A percentile compares a stretch with the other conserved stretches of the same genome.
Evolutionary conservation across 2,113 vertebrate species (phyloP).

Genomic region (Deroptyus accipitrinus): DNA sequence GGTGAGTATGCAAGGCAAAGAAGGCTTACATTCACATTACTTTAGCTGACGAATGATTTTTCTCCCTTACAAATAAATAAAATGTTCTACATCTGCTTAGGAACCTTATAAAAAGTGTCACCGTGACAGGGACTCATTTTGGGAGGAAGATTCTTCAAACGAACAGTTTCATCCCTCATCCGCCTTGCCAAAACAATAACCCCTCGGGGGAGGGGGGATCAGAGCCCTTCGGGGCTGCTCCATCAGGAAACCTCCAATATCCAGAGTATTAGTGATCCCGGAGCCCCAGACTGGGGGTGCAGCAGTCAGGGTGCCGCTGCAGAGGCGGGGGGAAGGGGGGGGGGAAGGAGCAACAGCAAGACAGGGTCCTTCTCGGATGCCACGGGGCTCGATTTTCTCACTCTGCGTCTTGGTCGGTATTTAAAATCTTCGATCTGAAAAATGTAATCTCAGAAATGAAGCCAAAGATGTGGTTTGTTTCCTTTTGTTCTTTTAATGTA

Average conservation of each 20-base stretch:
- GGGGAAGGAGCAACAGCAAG: background rate
- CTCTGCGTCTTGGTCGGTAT: background rate
- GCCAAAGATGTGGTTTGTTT: background rate
- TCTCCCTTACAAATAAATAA: background rate
- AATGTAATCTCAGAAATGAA: background rate
- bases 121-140: background rate
- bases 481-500: constrained; percentile 41
- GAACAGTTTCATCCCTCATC: background rate
- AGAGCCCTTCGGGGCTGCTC: background rate
- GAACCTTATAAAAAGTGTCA: background rate
- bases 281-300: background rate
- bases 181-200: background rate
- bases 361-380: background rate
- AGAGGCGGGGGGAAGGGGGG: background rate
- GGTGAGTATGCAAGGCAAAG: background rate
- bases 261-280: background rate
- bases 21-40: background rate
- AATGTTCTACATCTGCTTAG: background rate
- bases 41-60: background rate
- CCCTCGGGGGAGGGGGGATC: background rate
- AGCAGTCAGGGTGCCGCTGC: background rate
- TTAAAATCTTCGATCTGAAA: background rate
- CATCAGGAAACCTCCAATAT: background rate
- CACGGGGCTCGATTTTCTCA: background rate
- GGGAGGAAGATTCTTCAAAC: background rate